phyloP scores from a whole-genome alignment of 23 tunicate species.

The Trididemnum nubilum region DNA sequence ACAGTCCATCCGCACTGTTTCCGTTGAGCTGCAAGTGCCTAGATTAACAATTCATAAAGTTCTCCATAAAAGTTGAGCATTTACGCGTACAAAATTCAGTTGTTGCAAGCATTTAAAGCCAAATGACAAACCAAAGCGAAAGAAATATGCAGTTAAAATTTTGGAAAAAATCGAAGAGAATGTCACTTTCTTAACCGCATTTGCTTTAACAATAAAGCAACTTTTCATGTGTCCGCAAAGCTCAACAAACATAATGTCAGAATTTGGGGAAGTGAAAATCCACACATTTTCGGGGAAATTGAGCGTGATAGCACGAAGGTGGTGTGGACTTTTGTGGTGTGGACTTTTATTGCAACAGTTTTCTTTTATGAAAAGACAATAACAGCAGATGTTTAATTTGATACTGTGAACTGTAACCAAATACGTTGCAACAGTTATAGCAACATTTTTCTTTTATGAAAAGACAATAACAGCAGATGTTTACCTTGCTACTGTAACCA shows the following conservation, averaged over 20 bases:
- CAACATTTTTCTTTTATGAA: not conserved
- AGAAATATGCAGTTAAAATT: no score
- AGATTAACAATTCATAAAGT: slow-evolving; percentile 9
- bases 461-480: not conserved
- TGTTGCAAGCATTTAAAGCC: slow-evolving; percentile 25
- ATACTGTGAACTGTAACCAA: not conserved
- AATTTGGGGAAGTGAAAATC: not conserved
- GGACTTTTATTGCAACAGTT: not conserved
- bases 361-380: not conserved
- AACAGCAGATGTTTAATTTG: not conserved
- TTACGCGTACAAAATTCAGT: slow-evolving; percentile 18
- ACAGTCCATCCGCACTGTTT: slow-evolving; percentile 30
- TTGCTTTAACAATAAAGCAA: not conserved
- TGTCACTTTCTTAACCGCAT: not conserved
- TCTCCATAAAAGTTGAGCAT: slow-evolving; percentile 9
- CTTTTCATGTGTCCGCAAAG: not conserved
- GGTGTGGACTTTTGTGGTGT: not conserved
- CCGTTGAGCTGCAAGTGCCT: slow-evolving; percentile 4
- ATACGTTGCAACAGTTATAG: not conserved
- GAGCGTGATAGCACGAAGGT: not conserved
- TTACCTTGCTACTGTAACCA: not conserved
- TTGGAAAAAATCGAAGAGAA: no score
- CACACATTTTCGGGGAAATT: not conserved
- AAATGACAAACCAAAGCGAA: not conserved
- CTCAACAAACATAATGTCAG: not conserved